Evolutionary conservation across 1,140 invertebrate genomes (phyloP).

Genomic region (Euura saliciscinereae): DNA sequence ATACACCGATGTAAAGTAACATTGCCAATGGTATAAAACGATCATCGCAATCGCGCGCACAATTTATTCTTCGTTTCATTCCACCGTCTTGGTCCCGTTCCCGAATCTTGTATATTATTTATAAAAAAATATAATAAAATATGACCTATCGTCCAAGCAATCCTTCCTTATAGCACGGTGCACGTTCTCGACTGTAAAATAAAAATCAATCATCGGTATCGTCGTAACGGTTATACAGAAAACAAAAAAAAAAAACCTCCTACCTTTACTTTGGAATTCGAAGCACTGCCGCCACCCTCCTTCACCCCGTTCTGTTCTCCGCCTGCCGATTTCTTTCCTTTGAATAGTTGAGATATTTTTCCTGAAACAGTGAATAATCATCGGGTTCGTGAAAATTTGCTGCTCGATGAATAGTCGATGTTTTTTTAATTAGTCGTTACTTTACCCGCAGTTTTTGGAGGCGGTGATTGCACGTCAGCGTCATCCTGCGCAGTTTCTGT

Average conservation of each 20-base stretch:
- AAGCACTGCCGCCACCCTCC: not conserved
- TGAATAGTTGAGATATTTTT: slow-evolving; percentile 45
- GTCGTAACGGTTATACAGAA: not conserved
- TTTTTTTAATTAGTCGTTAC: slow-evolving; percentile 6
- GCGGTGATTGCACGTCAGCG: slow-evolving; percentile 40
- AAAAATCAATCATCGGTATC: slow-evolving; percentile 10
- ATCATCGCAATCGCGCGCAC: not conserved
- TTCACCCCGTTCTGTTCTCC: slow-evolving; percentile 37
- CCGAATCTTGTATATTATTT: slow-evolving; percentile 6
- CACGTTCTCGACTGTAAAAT: slow-evolving; percentile 43
- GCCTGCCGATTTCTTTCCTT: slow-evolving; percentile 31
- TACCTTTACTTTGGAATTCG: slow-evolving; percentile 41
- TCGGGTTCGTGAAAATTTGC: not conserved
- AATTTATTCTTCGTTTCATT: not conserved
- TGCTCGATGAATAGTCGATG: slow-evolving; percentile 8
- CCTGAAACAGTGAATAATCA: slow-evolving; percentile 23
- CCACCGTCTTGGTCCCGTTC: not conserved
- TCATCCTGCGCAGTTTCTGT: slow-evolving; percentile 29
- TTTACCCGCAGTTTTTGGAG: slow-evolving; percentile 33
- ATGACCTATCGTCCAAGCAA: slow-evolving; percentile 5
- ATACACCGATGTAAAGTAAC: not conserved
- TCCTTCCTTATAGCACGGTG: slow-evolving; percentile 35
- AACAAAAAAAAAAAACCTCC: not conserved
- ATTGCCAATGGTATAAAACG: not conserved
- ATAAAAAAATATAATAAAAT: slow-evolving; percentile 27